Base-by-base conservation (phyloP, 1,140 invertebrate genomes). In the Argopecten irradians region DNA sequence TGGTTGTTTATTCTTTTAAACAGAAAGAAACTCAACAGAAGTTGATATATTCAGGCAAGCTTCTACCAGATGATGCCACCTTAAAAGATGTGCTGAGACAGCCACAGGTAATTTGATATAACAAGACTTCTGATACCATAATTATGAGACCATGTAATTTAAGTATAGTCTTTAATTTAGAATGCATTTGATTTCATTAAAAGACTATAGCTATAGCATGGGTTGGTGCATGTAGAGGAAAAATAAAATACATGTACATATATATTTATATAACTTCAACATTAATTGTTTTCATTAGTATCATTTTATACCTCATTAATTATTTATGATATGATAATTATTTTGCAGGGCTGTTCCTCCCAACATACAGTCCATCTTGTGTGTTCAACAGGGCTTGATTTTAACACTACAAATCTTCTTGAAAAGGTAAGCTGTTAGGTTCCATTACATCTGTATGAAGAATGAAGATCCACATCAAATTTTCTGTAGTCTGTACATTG, bases 41-140 rank as follows among this genome's bases (percentile, higher is more conserved):
- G 82, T 87, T 99, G 0, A 98, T 98, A 92, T 98, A 98, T 95
- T 98, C 97, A 13, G 98, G 98, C n/a, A 97, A 98, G 93, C 95
- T 98, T 19, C 94, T 99, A 85, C 97, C 96, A 71, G 98, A 99
- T 95, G 96, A 97, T 43, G 96, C 97, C 35, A 96, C 97, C 87
- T 94, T 98, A 39, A 98, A 98, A 94, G 98, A 98, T 95, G 96
- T 98, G 39, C 95, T 98, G 43, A 96, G 93, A 90, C 93, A 94
- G 91, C 90, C 71, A 88, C 16, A 85, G 28, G n/a, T 28, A 84
- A 36, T 11, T n/a, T n/a, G n/a, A n/a, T n/a, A n/a, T n/a, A n/a
- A n/a, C n/a, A n/a, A n/a, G n/a, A n/a, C n/a, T n/a, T n/a, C n/a
- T n/a, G n/a, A n/a, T n/a, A n/a, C n/a, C n/a, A n/a, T n/a, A n/a